These are phyloP conservation scores for Meiosimyza platycephala DNA, from an alignment of 2,888 invertebrate genomes.

Conservation along the genomic window DNA sequence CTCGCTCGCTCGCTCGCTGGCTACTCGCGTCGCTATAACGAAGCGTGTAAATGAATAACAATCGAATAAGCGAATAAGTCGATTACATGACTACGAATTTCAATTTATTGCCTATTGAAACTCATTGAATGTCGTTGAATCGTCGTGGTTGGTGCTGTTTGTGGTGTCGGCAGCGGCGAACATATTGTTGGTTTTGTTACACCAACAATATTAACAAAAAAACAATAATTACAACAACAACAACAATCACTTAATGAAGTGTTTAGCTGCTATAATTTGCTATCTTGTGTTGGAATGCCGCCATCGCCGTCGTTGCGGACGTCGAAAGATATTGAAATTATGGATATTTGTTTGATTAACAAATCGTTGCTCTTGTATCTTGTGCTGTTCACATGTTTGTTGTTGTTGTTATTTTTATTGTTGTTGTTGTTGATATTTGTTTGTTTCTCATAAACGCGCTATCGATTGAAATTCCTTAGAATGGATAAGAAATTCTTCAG, in stretches of 20 bases:
- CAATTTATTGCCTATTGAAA: too few relatives aligned
- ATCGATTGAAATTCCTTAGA: too few relatives aligned
- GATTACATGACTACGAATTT: too few relatives aligned
- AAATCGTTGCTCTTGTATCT: constrained; percentile 12
- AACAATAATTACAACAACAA: not conserved
- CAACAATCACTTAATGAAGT: constrained; percentile 20
- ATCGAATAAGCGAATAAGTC: constrained; percentile 5
- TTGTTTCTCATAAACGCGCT: not conserved
- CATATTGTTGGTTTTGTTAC: too few relatives aligned
- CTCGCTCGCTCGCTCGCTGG: not conserved
- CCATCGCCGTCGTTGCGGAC: too few relatives aligned
- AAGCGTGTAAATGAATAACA: constrained; percentile 22
- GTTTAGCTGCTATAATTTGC: constrained; percentile 19
- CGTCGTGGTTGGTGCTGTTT: too few relatives aligned
- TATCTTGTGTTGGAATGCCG: constrained; percentile 10
- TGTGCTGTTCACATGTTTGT: constrained; percentile 18
- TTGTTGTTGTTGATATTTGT: constrained; percentile 4
- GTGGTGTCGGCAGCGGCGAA: too few relatives aligned
- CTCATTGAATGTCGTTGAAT: too few relatives aligned
- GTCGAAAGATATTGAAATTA: constrained; percentile 8
- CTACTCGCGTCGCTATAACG: not conserved
- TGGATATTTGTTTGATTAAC: constrained; percentile 28
- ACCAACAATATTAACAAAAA: not conserved
- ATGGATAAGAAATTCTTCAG: too few relatives aligned
- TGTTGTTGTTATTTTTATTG: constrained; percentile 13